Base-by-base conservation (phyloP, 2,888 invertebrate species). In the Meloe dianella region DNA sequence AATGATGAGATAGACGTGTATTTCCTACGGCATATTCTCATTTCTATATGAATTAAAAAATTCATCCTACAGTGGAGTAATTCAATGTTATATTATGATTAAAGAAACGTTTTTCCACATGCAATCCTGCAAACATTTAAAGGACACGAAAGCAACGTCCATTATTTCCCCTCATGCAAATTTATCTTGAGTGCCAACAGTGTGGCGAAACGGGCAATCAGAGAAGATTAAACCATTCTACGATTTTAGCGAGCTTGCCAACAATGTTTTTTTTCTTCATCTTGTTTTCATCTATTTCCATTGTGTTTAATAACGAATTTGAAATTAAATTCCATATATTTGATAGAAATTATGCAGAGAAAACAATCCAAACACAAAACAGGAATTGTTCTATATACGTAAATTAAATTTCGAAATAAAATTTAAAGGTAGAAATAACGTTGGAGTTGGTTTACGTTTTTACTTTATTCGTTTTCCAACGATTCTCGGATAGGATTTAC, bases 171-270 rank as follows among this genome's bases (percentile, higher is more conserved):
- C 30, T 41, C 67, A 64, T 70, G 70, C 64, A 64, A 68, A 70
- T 70, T 61, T 62, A 62, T 70, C 62, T 63, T 58, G 60, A 70
- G 65, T 61, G 67, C 64, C 63, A 61, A 61, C 58, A 58, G 8
- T 58, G 58, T 32, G 29, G 59, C 56, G 59, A 63, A 66, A 57
- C 47, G 57, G 66, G 59, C 63, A 58, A 66, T 62, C 62, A 60
- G 22, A 59, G 32, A 54, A 63, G 54, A 63, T 63, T 63, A 63
- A 66, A 63, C 27, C 35, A 20, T 29, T 47, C 47, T 3, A 47
- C 2, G 20, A 47, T 3, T 47, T 47, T 47, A 22, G 47, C 20
- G 10, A 20, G 47, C 47, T 47, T 47, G 47, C 20, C 47, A 20
- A 47, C 20, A n/a, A n/a, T n/a, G n/a, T 47, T 17, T 47, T 20